Base-by-base conservation (phyloP, 2,888 invertebrate species). In the Agrotis exclamationis region DNA sequence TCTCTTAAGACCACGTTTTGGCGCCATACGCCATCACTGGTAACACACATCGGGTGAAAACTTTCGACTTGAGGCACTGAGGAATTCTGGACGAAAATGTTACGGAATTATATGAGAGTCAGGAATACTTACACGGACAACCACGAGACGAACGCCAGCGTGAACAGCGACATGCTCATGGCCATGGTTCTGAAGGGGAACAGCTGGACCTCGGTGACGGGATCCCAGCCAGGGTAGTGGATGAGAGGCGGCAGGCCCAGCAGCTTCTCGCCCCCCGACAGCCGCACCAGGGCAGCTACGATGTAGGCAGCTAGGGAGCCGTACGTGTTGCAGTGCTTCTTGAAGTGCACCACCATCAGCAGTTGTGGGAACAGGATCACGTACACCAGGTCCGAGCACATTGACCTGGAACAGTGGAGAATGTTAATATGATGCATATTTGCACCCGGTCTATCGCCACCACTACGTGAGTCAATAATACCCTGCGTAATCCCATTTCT, bases 311-410 rank as follows among this genome's bases (percentile, higher is more conserved):
- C 96, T 65, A 99, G 96, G 54, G 99, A 99, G 48, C 99, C 99
- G 94, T 99, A 99, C 14, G 99, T 99, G 96, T 99, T 99, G 96
- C 99, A 99, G 92, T 98, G 97, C 82, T 98, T 97, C 93, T 98
- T 98, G 96, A 99, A 98, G 96, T 99, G 99, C 28, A 99, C 99
- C 86, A 99, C 99, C 98, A 99, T 99, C 87, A 99, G 97, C 28
- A 99, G 97, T 95, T 99, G 99, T 0, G 99, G 99, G 95, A 99
- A 99, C 85, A 99, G 97, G 91, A 99, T 99, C 85, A 99, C 99
- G 97, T 99, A 99, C 83, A 99, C 99, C 92, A 99, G 97, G 96
- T 99, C 99, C 58, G 99, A 99, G 95, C 99, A 99, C 97, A 99
- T 98, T 79, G 99, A 99, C 98, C 98, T 98, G 93, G 72, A 85